These are phyloP conservation scores for Piaya cayana DNA, from an alignment of 2,113 vertebrate genomes.

Conservation along the genomic window DNA sequence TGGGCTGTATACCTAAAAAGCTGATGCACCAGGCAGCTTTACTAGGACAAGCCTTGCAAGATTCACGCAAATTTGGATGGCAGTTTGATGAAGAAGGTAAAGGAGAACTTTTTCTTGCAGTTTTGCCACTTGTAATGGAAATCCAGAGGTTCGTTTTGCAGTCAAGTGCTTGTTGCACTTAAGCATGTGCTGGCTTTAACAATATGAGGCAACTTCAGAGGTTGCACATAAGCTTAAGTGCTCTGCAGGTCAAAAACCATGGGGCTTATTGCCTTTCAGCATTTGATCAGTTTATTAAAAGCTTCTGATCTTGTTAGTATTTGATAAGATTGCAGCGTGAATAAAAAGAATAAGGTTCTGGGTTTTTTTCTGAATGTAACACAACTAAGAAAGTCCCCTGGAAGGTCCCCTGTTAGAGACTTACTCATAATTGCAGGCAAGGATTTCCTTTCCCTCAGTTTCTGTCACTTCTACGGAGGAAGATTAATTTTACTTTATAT, in stretches of 20 bases:
- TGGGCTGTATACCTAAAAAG: conserved; percentile 82
- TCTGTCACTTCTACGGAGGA: neutral
- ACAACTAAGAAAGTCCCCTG: neutral
- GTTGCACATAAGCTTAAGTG: accelerated
- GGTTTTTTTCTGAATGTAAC: neutral
- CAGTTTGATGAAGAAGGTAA: conserved; percentile 75
- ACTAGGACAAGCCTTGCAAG: conserved; percentile 79
- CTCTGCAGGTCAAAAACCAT: neutral
- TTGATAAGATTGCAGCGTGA: neutral
- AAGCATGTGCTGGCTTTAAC: neutral
- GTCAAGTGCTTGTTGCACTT: neutral
- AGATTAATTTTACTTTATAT: neutral
- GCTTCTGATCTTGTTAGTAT: neutral
- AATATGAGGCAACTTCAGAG: neutral
- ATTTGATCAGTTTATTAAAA: neutral
- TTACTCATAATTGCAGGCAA: neutral
- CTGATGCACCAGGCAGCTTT: conserved; percentile 85
- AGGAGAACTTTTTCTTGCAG: neutral
- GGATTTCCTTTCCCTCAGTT: neutral
- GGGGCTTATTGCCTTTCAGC: neutral
- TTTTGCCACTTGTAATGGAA: neutral
- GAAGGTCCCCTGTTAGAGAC: neutral
- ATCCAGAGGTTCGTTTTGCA: neutral
- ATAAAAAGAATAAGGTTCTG: neutral
- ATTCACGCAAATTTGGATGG: conserved; percentile 83